Conservation (phyloP, 2,888 invertebrate genomes). For the Gortyna flavago region DNA sequence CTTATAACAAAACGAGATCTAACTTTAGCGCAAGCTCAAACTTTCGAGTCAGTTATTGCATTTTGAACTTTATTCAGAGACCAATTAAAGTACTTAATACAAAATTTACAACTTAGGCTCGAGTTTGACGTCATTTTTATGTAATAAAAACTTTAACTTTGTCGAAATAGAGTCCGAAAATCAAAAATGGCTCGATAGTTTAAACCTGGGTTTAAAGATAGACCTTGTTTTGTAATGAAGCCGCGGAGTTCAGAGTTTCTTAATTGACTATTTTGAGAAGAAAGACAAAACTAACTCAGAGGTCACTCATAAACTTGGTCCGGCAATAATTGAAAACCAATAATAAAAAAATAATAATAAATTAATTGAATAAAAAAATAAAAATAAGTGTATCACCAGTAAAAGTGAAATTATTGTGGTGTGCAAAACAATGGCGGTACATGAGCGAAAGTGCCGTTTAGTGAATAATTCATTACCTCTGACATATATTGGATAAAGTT, state of each 20-base stretch:
- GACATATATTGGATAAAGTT: slow-evolving; percentile 19
- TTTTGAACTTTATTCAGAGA: no score
- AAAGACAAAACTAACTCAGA: no score
- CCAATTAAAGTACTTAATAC: background rate
- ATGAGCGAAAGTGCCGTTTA: slow-evolving; percentile 49
- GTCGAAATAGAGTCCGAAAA: background rate
- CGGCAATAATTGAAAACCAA: background rate
- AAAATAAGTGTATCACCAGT: slow-evolving; percentile 41
- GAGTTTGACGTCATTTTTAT: background rate
- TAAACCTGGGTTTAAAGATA: background rate
- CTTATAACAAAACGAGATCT: background rate
- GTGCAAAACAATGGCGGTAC: slow-evolving; percentile 41
- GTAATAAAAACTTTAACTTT: background rate
- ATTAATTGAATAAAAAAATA: no score
- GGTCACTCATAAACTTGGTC: background rate
- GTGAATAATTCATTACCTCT: slow-evolving; percentile 58
- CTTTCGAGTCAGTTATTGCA: no score
- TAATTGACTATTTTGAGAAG: background rate
- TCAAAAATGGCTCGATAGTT: background rate
- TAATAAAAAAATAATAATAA: slow-evolving; percentile 49
- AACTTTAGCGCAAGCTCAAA: background rate
- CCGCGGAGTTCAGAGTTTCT: background rate
- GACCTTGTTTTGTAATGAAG: background rate
- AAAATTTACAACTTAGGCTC: background rate
- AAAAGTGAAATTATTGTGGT: slow-evolving; percentile 55